Conservation (phyloP, 2,113 vertebrate species). For the Salminus brasiliensis region DNA sequence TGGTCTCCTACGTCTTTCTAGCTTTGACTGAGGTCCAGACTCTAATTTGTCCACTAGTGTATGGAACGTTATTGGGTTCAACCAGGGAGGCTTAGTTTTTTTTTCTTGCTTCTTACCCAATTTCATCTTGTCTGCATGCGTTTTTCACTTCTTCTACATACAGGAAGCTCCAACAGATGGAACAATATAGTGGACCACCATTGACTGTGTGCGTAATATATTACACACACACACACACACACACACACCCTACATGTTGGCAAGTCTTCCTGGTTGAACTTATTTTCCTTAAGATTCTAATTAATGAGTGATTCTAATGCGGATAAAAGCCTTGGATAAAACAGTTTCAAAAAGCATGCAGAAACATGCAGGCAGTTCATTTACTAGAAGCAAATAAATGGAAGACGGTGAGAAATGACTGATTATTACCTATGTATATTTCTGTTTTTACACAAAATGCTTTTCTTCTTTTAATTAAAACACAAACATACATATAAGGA, state of each 20-base stretch:
- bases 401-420: slow-evolving; percentile 21
- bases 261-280: slow-evolving; percentile 43
- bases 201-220: too few species aligned
- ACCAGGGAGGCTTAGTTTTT: slow-evolving; percentile 26
- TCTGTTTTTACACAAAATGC: background rate
- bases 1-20: slow-evolving; percentile 27
- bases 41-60: slow-evolving; percentile 6
- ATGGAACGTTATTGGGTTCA: slow-evolving; percentile 29
- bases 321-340: slow-evolving; percentile 37
- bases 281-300: background rate
- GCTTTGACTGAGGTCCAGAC: slow-evolving; percentile 25
- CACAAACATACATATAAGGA: background rate
- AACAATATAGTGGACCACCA: background rate
- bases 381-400: slow-evolving; percentile 14
- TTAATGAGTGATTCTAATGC: slow-evolving; percentile 29
- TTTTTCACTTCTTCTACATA: background rate
- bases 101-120: slow-evolving; percentile 11
- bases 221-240: too few species aligned
- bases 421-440: background rate
- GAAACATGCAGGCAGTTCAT: slow-evolving; percentile 42
- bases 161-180: background rate
- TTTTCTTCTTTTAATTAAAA: background rate
- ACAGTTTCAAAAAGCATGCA: slow-evolving; percentile 42
- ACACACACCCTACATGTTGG: too few species aligned
- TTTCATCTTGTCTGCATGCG: slow-evolving; percentile 1